Evolutionary conservation across 2,113 vertebrate genomes (phyloP).

Genomic region (Pterocles burchelli): DNA sequence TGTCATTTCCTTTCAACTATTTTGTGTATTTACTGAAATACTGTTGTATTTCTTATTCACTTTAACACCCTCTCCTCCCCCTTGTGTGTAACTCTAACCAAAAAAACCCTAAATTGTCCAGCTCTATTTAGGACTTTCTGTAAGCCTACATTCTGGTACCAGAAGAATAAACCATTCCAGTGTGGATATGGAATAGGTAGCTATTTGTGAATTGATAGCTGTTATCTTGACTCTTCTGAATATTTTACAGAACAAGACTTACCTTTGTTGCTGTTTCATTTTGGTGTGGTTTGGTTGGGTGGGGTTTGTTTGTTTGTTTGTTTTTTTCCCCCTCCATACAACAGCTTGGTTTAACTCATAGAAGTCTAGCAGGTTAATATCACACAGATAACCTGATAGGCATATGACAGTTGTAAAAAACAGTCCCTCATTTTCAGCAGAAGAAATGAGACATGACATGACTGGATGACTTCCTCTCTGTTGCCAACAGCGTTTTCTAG

Average conservation of each 20-base stretch:
- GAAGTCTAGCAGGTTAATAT: neutral
- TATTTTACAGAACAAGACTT: neutral
- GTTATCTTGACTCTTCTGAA: neutral
- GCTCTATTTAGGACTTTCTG: neutral
- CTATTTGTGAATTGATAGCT: neutral
- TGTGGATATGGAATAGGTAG: neutral
- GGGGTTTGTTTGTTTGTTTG: neutral
- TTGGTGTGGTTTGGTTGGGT: no score
- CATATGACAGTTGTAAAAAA: neutral
- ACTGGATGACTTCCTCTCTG: neutral
- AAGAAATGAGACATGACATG: neutral
- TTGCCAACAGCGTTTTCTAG: neutral
- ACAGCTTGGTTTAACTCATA: neutral
- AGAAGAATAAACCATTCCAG: neutral
- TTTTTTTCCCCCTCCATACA: neutral
- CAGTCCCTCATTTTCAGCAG: neutral
- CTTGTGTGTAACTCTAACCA: neutral
- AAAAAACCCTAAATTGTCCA: accelerated
- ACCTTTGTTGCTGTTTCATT: neutral
- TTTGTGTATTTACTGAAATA: neutral
- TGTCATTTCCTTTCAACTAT: neutral
- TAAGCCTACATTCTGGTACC: neutral
- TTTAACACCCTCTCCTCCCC: neutral
- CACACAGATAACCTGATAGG: neutral
- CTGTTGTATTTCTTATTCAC: neutral